Conservation (phyloP, 2,888 invertebrate genomes). For the Beris chalybata region DNA sequence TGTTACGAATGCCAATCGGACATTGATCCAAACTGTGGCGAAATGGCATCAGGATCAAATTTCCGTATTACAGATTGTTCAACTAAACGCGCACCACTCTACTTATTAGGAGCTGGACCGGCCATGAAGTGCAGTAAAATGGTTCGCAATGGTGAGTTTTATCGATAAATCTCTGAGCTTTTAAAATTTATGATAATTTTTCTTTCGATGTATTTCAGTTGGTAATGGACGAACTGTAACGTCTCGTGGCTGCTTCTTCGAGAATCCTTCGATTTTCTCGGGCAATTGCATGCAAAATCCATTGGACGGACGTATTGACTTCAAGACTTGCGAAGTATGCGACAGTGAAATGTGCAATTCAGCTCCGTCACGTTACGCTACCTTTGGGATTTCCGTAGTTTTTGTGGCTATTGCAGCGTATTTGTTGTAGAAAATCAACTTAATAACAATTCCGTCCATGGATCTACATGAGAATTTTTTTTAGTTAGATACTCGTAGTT, state of each 20-base stretch:
- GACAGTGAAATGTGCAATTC: slow-evolving; percentile 27
- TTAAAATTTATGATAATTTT: not conserved
- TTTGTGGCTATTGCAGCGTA: slow-evolving; percentile 16
- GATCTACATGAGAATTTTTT: too few relatives aligned
- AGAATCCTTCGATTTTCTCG: slow-evolving; percentile 24
- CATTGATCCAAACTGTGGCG: slow-evolving; percentile 48
- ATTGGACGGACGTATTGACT: slow-evolving; percentile 22
- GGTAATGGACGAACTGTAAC: slow-evolving; percentile 24
- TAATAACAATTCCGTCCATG: slow-evolving; percentile 15
- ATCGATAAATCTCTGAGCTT: not conserved
- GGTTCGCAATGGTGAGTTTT: slow-evolving; percentile 25
- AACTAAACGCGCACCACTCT: slow-evolving; percentile 16
- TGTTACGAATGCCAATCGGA: slow-evolving; percentile 53
- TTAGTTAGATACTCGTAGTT: too few relatives aligned
- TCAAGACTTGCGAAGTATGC: slow-evolving; percentile 23
- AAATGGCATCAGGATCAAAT: slow-evolving; percentile 9
- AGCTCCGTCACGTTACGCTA: slow-evolving; percentile 24
- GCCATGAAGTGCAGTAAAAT: slow-evolving; percentile 23
- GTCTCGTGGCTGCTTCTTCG: slow-evolving; percentile 26
- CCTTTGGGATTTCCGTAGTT: slow-evolving; percentile 21
- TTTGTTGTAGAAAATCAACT: slow-evolving; percentile 13
- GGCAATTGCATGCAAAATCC: slow-evolving; percentile 29
- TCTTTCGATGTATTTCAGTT: slow-evolving; percentile 4
- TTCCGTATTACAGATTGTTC: slow-evolving; percentile 21
- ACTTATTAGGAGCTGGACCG: slow-evolving; percentile 13